These are phyloP conservation scores for Andrena chrysosceles DNA, from an alignment of 2,888 invertebrate species.

Conservation along the genomic window DNA sequence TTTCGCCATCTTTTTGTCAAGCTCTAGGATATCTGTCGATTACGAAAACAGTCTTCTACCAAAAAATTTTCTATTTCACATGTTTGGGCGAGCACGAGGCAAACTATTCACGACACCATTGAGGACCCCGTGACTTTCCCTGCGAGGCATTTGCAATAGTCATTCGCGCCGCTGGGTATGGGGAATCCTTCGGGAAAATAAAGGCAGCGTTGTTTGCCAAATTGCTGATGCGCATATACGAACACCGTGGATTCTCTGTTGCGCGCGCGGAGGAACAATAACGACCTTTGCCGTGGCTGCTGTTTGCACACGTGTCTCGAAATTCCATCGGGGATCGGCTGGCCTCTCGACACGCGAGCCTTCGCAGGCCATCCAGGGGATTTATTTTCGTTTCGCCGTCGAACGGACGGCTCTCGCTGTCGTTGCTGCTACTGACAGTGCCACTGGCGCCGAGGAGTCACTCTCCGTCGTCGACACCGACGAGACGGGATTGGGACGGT, in stretches of 20 bases:
- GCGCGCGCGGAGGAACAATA: slow-evolving; percentile 38
- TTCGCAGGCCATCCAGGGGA: slow-evolving; percentile 60
- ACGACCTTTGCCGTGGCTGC: slow-evolving; percentile 32
- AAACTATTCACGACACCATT: neutral
- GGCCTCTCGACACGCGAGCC: slow-evolving; percentile 42
- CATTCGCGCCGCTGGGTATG: slow-evolving; percentile 8
- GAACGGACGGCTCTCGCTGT: slow-evolving; percentile 63
- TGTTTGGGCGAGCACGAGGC: neutral
- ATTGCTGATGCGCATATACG: slow-evolving; percentile 18
- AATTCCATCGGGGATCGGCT: slow-evolving; percentile 48
- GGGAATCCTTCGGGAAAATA: slow-evolving; percentile 29
- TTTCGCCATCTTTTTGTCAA: too few relatives aligned
- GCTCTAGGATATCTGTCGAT: too few relatives aligned
- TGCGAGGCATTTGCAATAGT: slow-evolving; percentile 5
- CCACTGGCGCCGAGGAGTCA: slow-evolving; percentile 66
- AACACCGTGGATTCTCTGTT: slow-evolving; percentile 14
- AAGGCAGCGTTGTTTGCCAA: slow-evolving; percentile 38
- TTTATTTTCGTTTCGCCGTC: slow-evolving; percentile 71
- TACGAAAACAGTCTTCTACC: too few relatives aligned
- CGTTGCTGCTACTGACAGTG: slow-evolving; percentile 61
- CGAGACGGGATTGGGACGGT: slow-evolving; percentile 46
- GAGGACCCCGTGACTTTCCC: neutral
- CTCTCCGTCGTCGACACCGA: slow-evolving; percentile 50
- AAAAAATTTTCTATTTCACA: too few relatives aligned
- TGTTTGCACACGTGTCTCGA: slow-evolving; percentile 69